Evolutionary conservation across 1,140 invertebrate species (phyloP), one percentile per base, ranked within the genome.

Genomic region (Oryctes rhinoceros): DNA sequence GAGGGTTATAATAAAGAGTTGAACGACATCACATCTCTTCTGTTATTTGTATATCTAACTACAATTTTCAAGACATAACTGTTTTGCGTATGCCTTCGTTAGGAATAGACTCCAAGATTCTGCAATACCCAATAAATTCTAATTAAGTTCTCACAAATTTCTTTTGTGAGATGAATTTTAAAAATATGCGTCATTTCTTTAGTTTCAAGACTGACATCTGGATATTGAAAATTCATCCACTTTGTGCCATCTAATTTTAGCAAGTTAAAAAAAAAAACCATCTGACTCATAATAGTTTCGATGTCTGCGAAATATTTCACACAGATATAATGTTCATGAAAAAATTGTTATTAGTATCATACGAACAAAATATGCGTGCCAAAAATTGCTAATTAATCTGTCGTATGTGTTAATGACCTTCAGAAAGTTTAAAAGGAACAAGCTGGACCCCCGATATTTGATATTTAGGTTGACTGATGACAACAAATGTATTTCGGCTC

Each of bases 401-500:
- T 71, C 20, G 11, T 13, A 71, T 71, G 20, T 71, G 65, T 71
- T 71, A 71, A 71, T 71, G 65, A 71, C 65, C 65, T 71, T 71
- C 65, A 71, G 20, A 30, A 71, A 71, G 13, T 71, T 71, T 71
- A 35, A 35, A 71, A 35, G 18, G 65, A 30, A 71, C 3, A 71
- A 71, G 65, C 13, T 71, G 65, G 11, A 7, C 0, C 18, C 18
- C 18, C 65, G 65, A 24, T 71, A 71, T 71, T 71, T 71, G 65
- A 71, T 71, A 71, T 71, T 71, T 71, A 71, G 65, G 11, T 71
- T 71, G 65, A 71, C 65, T 71, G 65, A 71, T 71, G 65, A 71
- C 24, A 71, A 71, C 65, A 37, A 71, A 71, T 71, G 65, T 71
- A 71, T 24, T 35, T 35, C 65, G 65, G 65, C 11, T 71, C 24